Evolutionary conservation across 2,888 invertebrate species (phyloP), one percentile per base, ranked within the genome.

Genomic region (Auanema freiburgensis): DNA sequence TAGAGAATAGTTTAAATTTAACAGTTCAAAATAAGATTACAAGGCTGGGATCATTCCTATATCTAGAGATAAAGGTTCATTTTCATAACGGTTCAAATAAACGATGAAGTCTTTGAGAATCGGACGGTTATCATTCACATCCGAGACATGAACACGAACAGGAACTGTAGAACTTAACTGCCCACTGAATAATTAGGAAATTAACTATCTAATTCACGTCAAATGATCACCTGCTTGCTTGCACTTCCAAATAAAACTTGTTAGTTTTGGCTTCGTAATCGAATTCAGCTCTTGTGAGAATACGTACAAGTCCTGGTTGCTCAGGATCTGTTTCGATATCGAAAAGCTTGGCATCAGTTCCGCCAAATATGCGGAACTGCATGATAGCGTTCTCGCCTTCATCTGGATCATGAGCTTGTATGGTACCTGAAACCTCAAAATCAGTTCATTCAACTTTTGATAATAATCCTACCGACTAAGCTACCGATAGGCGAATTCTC

Each of bases 401-500:
- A 78, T 96, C 95, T 0, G 93, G 92, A 85, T 96, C 95, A 76
- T 89, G 90, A 0, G 95, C 92, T 79, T 90, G 89, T 60, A 96
- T 90, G 80, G 91, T 91, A 0, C 94, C 59, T 59, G 10, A 33
- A 59, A 16, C 12, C 42, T 55, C 4, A 23, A 16, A 18, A 52
- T 8, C n/a, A 24, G n/a, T n/a, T n/a, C n/a, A 43, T 43, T 14
- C 43, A 12, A 12, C 43, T 43, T 14, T 43, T n/a, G n/a, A n/a
- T n/a, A n/a, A n/a, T n/a, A n/a, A n/a, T n/a, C 60, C 12, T 14
- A 56, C 60, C 95, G 0, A 97, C 92, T 0, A 91, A 91, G 0
- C 94, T 92, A 0, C 94, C 96, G 0, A 94, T 89, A 0, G 96
- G 95, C n/a, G 93, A 93, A 84, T 98, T 97, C 86, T 98, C 97